Evolutionary conservation across 2,797 vertebrate species (phyloP).

Genomic region (Valencia hispanica): DNA sequence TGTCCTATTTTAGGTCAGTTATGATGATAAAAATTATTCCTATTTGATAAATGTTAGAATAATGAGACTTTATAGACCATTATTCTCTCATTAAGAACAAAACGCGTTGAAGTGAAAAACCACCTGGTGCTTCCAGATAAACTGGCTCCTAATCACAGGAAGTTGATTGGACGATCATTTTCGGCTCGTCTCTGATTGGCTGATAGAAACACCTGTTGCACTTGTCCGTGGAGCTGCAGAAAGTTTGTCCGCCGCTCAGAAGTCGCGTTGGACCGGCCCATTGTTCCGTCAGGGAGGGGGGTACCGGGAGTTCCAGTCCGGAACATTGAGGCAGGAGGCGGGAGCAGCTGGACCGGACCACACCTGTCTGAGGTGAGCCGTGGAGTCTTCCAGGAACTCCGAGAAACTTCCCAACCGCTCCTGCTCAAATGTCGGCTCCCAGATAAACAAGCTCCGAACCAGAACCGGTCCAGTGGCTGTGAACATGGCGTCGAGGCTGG

Average conservation of each 20-base stretch:
- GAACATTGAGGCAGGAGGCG: conserved; percentile 57
- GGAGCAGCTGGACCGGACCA: conserved; percentile 28
- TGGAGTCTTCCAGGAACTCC: conserved; percentile 77
- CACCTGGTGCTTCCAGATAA: not conserved
- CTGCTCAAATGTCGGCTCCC: not conserved
- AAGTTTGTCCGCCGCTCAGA: conserved; percentile 54
- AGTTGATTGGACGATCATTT: conserved; percentile 56
- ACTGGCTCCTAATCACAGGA: not conserved
- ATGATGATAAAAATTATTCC: not conserved
- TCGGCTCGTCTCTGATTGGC: conserved; percentile 51
- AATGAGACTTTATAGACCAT: no score
- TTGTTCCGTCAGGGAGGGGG: conserved; percentile 40
- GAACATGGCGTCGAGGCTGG: conserved; percentile 63
- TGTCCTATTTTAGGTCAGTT: not conserved
- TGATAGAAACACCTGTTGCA: conserved; percentile 37
- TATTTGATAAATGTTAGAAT: no score
- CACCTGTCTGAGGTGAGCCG: conserved; percentile 44
- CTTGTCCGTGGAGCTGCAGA: conserved; percentile 59
- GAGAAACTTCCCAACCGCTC: conserved; percentile 44
- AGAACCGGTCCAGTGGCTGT: not conserved
- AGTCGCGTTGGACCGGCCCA: conserved; percentile 69
- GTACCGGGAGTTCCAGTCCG: conserved; percentile 5
- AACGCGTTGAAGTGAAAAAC: conserved; percentile 1
- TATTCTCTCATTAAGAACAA: no score
- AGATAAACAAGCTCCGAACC: fast-evolving